A percentile compares a stretch with the other conserved stretches of the same genome.
These are phyloP conservation scores for Perca fluviatilis DNA, from an alignment of 2,113 vertebrate genomes.

Conservation along the genomic window DNA sequence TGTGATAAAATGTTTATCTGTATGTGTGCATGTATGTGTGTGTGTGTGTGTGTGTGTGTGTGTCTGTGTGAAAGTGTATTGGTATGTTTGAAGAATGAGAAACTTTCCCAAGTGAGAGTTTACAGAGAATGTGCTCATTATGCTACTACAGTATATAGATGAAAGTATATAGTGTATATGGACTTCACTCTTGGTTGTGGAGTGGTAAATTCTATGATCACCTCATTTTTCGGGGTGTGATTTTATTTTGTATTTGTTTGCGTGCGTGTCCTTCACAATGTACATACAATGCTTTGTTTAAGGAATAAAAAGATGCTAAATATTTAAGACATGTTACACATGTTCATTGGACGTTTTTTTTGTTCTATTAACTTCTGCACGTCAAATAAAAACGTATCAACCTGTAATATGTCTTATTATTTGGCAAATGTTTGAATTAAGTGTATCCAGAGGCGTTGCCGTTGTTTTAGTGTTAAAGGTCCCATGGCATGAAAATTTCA, in stretches of 20 bases:
- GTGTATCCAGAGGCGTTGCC: background rate
- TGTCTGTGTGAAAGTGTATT: constrained; percentile 7
- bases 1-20: constrained; percentile 6
- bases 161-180: constrained; percentile 53
- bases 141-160: constrained; percentile 33
- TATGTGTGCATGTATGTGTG: background rate
- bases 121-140: constrained; percentile 31
- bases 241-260: constrained; percentile 30
- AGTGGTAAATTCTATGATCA: constrained; percentile 72
- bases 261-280: constrained; percentile 44
- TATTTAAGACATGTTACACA: constrained; percentile 57
- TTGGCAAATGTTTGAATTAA: background rate
- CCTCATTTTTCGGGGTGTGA: constrained; percentile 84
- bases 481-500: too few species aligned
- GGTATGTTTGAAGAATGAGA: constrained; percentile 11
- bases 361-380: constrained; percentile 28
- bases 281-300: constrained; percentile 52
- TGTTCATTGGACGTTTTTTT: constrained; percentile 17
- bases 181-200: constrained; percentile 77
- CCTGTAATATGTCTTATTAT: background rate
- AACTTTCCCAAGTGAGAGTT: constrained; percentile 24
- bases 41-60: constrained; percentile 7
- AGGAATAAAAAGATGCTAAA: constrained; percentile 48
- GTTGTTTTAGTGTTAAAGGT: background rate
- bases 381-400: constrained; percentile 62